These are phyloP conservation scores for Bursaphelenchus mucronatus DNA, from an alignment of 1,140 invertebrate genomes.

Conservation along the genomic window DNA sequence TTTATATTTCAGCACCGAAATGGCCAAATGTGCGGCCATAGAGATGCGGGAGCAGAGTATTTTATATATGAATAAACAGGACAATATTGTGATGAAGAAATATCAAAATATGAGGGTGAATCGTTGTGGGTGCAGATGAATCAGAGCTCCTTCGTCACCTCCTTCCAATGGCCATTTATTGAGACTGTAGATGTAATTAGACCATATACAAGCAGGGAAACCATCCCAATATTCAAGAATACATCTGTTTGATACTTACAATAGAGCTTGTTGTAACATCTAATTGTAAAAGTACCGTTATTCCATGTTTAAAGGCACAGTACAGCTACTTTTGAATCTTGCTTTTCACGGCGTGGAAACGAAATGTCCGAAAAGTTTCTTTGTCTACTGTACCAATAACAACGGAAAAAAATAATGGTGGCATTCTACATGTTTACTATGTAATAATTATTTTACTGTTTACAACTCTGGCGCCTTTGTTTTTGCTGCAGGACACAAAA, in stretches of 20 bases:
- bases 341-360: too few species aligned
- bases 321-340: too few species aligned
- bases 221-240: slow-evolving; percentile 26
- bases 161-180: too few species aligned
- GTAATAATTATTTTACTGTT: too few species aligned
- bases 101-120: slow-evolving; percentile 36
- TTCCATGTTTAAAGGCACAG: too few species aligned
- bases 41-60: slow-evolving; percentile 27
- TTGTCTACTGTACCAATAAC: too few species aligned
- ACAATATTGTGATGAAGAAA: slow-evolving; percentile 38
- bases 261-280: slow-evolving; percentile 24
- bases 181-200: background rate
- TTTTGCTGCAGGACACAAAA: too few species aligned
- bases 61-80: slow-evolving; percentile 31
- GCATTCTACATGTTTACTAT: too few species aligned
- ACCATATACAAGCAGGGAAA: slow-evolving; percentile 20
- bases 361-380: too few species aligned
- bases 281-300: background rate
- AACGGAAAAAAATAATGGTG: too few species aligned
- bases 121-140: slow-evolving; percentile 33
- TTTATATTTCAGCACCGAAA: slow-evolving; percentile 25
- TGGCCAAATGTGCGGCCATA: slow-evolving; percentile 30
- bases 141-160: too few species aligned
- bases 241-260: slow-evolving; percentile 21
- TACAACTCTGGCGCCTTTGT: too few species aligned